These are phyloP conservation scores for Pangasianodon gigas DNA, from an alignment of 2,113 vertebrate genomes.

Conservation along the genomic window DNA sequence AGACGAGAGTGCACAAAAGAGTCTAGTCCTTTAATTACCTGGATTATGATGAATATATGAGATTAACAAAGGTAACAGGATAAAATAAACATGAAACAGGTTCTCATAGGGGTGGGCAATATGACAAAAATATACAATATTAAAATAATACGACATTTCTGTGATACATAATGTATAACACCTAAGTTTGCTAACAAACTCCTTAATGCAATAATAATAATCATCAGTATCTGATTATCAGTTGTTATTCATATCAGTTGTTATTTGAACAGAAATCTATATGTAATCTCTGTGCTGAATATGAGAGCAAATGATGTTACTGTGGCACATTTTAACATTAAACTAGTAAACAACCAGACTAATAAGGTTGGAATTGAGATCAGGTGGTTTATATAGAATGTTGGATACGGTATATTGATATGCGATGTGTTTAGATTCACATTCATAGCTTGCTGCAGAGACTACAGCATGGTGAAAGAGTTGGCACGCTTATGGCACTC, in stretches of 20 bases:
- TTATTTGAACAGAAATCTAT: background rate
- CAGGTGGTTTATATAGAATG: background rate
- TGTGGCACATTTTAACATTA: background rate
- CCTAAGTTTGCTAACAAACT: background rate
- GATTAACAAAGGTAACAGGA: background rate
- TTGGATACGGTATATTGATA: background rate
- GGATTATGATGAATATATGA: background rate
- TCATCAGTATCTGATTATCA: background rate
- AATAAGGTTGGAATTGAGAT: background rate
- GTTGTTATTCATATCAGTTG: background rate
- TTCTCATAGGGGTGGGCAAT: background rate
- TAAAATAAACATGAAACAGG: background rate
- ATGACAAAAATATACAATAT: background rate
- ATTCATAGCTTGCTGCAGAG: background rate
- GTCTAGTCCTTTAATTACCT: background rate
- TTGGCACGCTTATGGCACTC: background rate
- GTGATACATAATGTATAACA: background rate
- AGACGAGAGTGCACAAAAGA: background rate
- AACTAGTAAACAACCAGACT: background rate
- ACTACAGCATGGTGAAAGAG: background rate
- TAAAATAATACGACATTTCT: background rate
- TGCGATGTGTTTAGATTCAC: background rate
- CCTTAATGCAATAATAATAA: background rate
- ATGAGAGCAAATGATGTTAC: background rate
- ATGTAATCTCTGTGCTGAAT: background rate